Conservation (phyloP, 2,888 invertebrate genomes). For the Parnassius glacialis region DNA sequence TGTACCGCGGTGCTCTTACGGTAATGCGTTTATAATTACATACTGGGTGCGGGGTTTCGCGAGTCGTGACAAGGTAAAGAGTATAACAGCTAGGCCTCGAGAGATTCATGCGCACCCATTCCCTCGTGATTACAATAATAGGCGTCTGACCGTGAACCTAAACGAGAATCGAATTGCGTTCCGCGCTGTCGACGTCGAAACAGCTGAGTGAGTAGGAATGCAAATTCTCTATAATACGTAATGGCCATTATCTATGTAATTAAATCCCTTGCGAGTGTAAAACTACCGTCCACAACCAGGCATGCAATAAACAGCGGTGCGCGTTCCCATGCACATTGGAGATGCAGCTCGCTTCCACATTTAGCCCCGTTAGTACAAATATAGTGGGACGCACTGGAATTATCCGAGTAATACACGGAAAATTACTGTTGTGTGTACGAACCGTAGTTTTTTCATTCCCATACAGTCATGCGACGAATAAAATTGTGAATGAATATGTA, state of each 20-base stretch:
- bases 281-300: constrained; percentile 44
- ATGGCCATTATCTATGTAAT: constrained; percentile 53
- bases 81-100: constrained; percentile 26
- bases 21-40: constrained; percentile 78
- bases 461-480: constrained; percentile 35
- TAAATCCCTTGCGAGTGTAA: constrained; percentile 54
- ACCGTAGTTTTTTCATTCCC: constrained; percentile 56
- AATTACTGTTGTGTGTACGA: constrained; percentile 56
- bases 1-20: constrained; percentile 54
- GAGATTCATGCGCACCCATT: constrained; percentile 41
- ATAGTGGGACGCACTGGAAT: constrained; percentile 62
- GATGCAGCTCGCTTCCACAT: constrained; percentile 49
- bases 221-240: constrained; percentile 37
- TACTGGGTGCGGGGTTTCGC: constrained; percentile 57
- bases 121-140: constrained; percentile 51
- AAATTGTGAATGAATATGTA: constrained; percentile 29
- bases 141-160: constrained; percentile 48
- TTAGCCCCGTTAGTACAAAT: constrained; percentile 70
- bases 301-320: constrained; percentile 35
- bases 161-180: constrained; percentile 49
- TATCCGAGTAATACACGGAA: constrained; percentile 62
- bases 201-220: constrained; percentile 42
- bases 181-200: constrained; percentile 25
- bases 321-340: constrained; percentile 62
- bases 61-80: constrained; percentile 53